Evolutionary conservation across 2,113 vertebrate genomes (phyloP), one percentile per base, ranked within the genome.

Genomic region (Ictalurus furcatus): DNA sequence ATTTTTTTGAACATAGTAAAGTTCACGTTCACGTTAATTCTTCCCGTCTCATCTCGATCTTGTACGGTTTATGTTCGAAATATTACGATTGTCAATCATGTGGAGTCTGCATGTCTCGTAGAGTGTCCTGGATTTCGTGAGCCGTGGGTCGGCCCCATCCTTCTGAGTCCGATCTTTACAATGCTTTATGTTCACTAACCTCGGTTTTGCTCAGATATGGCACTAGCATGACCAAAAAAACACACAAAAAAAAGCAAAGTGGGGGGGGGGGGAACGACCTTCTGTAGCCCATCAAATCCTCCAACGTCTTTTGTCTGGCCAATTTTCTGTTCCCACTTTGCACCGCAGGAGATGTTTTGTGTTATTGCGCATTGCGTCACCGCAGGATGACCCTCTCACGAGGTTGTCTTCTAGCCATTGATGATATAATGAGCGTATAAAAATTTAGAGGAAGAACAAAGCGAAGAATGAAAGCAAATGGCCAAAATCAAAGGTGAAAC

Each of bases 341-440:
- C 92, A 91, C n/a, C n/a, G 82, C 85, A 85, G 92, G 89, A 90
- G 91, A 94, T 96, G 95, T 94, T 96, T 95, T 94, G 91, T 93
- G 92, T 95, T 96, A 96, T 92, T 94, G 89, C 86, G 90, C 93
- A 89, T 94, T 93, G 92, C 94, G 92, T 95, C 93, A 93, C 92
- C 91, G 88, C 93, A 65, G 92, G 91, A 93, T 92, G 93, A 95
- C 93, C 94, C 91, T 92, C 89, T 92, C 93, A 94, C 91, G 93
- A 90, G 92, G 76, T 87, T 93, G 89, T 85, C 93, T 93, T 91
- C 90, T 93, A 90, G 81, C 84, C 83, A 78, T 73, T 63, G 52
- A 85, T 93, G 92, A 94, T 95, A 95, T 93, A 95, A 94, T 93
- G 93, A 93, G 89, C 73, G 23, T 89, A 90, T 91, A 89, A 92